Conservation (phyloP, 2,113 vertebrate species). For the Myanophis thanlyinensis region DNA sequence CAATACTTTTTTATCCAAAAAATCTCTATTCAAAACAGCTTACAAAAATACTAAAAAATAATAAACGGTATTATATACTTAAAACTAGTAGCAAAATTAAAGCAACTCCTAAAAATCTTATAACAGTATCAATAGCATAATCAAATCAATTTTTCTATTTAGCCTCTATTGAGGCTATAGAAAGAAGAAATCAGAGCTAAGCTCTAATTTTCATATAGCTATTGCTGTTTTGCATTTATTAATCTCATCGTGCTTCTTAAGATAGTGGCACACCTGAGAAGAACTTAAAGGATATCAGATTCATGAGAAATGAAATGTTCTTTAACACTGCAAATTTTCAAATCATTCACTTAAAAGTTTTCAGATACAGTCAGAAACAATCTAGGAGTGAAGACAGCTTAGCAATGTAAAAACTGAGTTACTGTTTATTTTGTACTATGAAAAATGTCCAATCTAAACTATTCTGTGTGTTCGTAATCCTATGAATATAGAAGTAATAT, state of each 20-base stretch:
- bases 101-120: background rate
- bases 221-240: background rate
- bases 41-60: constrained; percentile 30
- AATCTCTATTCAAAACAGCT: constrained; percentile 7
- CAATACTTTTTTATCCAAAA: constrained; percentile 16
- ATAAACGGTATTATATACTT: background rate
- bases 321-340: background rate
- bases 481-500: background rate
- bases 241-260: background rate
- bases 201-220: background rate
- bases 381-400: background rate
- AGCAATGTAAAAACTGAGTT: background rate
- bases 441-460: background rate
- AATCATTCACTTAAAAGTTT: background rate
- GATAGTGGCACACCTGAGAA: background rate
- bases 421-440: background rate
- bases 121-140: background rate
- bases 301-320: background rate
- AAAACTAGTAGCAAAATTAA: background rate
- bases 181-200: background rate
- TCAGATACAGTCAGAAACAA: background rate
- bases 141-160: background rate
- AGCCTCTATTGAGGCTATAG: background rate
- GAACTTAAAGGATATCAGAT: background rate
- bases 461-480: background rate